phyloP scores from a whole-genome alignment of 1,140 invertebrate species.

The Oscheius sp. region DNA sequence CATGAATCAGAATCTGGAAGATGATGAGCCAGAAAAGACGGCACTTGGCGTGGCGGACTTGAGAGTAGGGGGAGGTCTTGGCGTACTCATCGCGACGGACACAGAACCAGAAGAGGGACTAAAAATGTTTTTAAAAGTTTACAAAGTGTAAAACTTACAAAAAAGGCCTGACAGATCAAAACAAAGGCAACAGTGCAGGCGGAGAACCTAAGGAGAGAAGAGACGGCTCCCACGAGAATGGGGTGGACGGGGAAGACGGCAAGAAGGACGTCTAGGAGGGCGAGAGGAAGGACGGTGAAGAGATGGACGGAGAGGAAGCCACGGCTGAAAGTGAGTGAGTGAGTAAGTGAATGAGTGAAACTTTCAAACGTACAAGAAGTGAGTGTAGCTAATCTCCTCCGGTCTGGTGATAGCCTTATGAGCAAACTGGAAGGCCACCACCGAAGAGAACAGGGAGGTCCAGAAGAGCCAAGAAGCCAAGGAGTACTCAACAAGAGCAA shows the following conservation, averaged over 20 bases:
- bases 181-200: conserved; percentile 4
- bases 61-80: conserved; percentile 14
- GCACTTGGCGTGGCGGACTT: conserved; percentile 8
- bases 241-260: conserved; percentile 1
- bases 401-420: conserved; percentile 15
- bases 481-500: conserved; percentile 19
- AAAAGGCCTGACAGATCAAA: conserved; percentile 7
- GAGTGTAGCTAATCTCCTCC: conserved; percentile 17
- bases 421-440: conserved; percentile 8
- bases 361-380: background rate
- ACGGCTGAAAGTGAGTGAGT: conserved; percentile 15
- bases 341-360: too few relatives aligned
- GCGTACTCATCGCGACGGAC: conserved; percentile 6
- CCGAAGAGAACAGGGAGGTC: background rate
- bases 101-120: conserved; percentile 21
- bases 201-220: background rate
- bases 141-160: background rate
- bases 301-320: conserved; percentile 15
- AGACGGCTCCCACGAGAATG: background rate
- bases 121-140: background rate
- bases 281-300: background rate
- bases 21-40: conserved; percentile 15
- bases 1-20: conserved; percentile 7
- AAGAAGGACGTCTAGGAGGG: conserved; percentile 12
- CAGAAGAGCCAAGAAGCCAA: background rate